Evolutionary conservation across 2,797 vertebrate species (phyloP).

Genomic region (Sebastes kiyomatsui): DNA sequence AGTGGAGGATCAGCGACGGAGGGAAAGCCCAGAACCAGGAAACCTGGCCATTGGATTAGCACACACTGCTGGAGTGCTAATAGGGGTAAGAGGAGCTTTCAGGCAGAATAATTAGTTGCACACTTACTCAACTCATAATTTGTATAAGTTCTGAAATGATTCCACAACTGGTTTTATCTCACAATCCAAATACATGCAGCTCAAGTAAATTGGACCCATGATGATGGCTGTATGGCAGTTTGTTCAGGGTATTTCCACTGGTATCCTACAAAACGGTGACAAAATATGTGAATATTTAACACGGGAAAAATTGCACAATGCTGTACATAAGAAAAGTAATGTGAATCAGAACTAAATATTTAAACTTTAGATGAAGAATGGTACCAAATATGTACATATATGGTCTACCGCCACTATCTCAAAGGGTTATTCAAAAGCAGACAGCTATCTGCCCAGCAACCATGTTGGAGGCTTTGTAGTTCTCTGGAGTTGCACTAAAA

Average conservation of each 20-base stretch:
- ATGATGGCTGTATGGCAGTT: neutral
- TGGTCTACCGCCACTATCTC: neutral
- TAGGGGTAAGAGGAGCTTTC: conserved; percentile 76
- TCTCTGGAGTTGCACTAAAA: neutral
- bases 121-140: neutral
- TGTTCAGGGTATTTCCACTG: neutral
- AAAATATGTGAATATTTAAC: neutral
- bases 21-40: conserved; percentile 78
- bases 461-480: neutral
- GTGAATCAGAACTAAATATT: neutral
- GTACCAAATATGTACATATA: neutral
- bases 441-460: neutral
- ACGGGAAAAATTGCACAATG: neutral
- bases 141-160: neutral
- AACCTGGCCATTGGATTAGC: conserved; percentile 86
- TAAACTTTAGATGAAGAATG: neutral
- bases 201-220: neutral
- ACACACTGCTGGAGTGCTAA: conserved; percentile 80
- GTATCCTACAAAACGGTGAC: neutral
- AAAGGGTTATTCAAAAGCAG: neutral
- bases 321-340: neutral
- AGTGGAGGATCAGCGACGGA: conserved; percentile 70
- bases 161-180: neutral
- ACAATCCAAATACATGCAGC: neutral
- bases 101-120: neutral